phyloP scores from a whole-genome alignment of 2,888 invertebrate genomes.

The Kuschelorhynchus macadamiae region DNA sequence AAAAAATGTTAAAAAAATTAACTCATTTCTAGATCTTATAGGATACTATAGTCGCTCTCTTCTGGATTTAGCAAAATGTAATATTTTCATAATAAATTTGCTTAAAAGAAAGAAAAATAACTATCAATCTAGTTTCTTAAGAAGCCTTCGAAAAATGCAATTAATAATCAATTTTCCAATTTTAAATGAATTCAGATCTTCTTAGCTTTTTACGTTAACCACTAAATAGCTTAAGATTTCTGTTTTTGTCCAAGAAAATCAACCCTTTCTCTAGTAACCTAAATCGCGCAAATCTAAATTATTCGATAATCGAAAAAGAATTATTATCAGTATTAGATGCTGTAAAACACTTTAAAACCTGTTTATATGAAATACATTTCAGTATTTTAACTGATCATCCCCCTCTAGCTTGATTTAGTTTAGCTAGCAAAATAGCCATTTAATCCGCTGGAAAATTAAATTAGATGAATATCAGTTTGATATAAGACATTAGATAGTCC shows the following conservation, averaged over 20 bases:
- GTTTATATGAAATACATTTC: neutral
- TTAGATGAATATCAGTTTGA: conserved; percentile 1
- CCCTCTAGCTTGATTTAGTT: conserved; percentile 19
- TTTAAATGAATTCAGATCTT: conserved; percentile 9
- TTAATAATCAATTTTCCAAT: conserved; percentile 45
- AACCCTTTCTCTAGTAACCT: too few relatives aligned
- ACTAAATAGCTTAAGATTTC: conserved; percentile 29
- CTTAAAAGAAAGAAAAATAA: too few relatives aligned
- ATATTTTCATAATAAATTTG: neutral
- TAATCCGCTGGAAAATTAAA: neutral
- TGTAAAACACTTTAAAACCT: conserved; percentile 51
- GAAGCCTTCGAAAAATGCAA: conserved; percentile 12
- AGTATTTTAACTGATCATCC: too few relatives aligned
- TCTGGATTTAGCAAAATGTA: neutral
- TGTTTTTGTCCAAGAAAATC: too few relatives aligned
- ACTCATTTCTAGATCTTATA: neutral
- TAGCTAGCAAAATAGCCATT: conserved; percentile 18
- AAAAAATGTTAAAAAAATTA: conserved; percentile 12
- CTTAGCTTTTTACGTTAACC: conserved; percentile 41
- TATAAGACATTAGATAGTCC: neutral
- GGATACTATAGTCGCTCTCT: neutral
- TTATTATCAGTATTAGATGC: conserved; percentile 44
- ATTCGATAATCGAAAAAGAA: conserved; percentile 21
- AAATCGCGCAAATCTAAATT: too few relatives aligned
- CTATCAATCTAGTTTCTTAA: too few relatives aligned